Conservation (phyloP, 1,140 invertebrate species). For the Portunus trituberculatus region DNA sequence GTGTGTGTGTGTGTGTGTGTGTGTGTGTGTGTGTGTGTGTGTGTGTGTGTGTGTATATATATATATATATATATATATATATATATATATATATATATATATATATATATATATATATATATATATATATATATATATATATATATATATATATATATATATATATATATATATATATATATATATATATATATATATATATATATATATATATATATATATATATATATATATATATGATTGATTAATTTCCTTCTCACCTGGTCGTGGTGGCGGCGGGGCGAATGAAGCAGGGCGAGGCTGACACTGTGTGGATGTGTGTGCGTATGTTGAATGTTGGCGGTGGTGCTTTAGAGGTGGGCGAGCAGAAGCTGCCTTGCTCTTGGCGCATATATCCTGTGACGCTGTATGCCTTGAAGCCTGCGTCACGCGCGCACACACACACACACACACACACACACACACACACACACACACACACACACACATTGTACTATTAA, state of each 20-base stretch:
- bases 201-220: no score
- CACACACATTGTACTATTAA: not conserved
- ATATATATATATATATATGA: no score
- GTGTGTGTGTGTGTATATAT: no score
- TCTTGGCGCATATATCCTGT: not conserved
- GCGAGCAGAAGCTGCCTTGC: not conserved
- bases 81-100: no score
- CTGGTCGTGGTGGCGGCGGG: not conserved
- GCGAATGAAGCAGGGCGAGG: not conserved
- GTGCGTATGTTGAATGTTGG: not conserved
- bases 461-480: constrained; percentile 35
- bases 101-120: not conserved
- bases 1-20: not conserved
- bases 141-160: constrained; percentile 35
- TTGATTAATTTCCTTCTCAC: no score
- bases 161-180: constrained; percentile 41
- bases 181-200: not conserved
- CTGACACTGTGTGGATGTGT: not conserved
- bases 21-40: not conserved
- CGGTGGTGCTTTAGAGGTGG: not conserved
- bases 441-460: constrained; percentile 52
- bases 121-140: constrained; percentile 35
- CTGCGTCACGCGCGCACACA: constrained; percentile 19
- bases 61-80: no score
- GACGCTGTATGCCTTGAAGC: not conserved